These are phyloP conservation scores for Blastobasis lacticolella DNA, from an alignment of 2,888 invertebrate genomes.

Conservation along the genomic window DNA sequence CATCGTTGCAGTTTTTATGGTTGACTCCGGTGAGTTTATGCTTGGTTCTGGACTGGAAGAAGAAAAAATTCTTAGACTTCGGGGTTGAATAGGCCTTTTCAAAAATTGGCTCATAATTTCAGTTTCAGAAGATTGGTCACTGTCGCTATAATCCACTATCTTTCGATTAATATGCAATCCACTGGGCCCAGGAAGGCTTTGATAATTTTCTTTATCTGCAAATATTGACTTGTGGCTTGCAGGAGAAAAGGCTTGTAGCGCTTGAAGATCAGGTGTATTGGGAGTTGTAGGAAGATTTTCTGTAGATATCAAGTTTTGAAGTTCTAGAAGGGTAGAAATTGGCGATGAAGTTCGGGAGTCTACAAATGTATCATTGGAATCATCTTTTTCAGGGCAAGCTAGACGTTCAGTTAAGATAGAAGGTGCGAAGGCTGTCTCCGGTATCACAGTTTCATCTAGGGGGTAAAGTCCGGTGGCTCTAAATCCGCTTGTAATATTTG, in stretches of 20 bases:
- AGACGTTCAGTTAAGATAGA: not conserved
- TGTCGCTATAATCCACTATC: constrained; percentile 1
- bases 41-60: constrained; percentile 1
- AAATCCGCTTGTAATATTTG: not conserved
- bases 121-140: constrained; percentile 1
- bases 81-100: not conserved
- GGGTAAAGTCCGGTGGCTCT: not conserved
- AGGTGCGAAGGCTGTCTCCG: constrained; percentile 2
- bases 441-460: not conserved
- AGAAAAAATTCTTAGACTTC: constrained; percentile 1
- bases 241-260: constrained; percentile 1
- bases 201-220: not conserved
- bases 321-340: not conserved
- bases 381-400: not conserved
- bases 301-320: too few relatives aligned
- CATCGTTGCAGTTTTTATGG: too few relatives aligned
- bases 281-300: constrained; percentile 1
- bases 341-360: not conserved
- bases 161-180: not conserved
- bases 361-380: constrained; percentile 1
- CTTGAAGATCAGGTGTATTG: constrained; percentile 3
- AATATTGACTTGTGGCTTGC: not conserved
- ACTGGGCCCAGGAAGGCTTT: constrained; percentile 1
- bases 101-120: constrained; percentile 1
- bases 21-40: not conserved